phyloP scores from a whole-genome alignment of 2,113 vertebrate species.

The Pitta sordida region DNA sequence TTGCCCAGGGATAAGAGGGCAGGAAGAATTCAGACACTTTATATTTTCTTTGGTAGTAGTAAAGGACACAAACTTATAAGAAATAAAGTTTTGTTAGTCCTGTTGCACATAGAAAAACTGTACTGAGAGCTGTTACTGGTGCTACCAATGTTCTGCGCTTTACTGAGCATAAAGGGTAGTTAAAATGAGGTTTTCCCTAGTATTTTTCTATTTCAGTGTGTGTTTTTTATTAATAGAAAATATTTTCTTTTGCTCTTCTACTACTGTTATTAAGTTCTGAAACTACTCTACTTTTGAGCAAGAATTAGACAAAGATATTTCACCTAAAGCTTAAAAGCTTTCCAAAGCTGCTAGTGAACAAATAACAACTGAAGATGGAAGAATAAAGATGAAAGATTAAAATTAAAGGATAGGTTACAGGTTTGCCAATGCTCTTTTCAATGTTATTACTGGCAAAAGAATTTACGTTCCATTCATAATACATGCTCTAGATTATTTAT shows the following conservation, averaged over 20 bases:
- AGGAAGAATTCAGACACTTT: background rate
- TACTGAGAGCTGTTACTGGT: background rate
- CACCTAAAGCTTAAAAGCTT: background rate
- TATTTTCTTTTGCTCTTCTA: background rate
- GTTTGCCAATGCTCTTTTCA: background rate
- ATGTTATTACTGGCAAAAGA: background rate
- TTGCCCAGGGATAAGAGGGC: background rate
- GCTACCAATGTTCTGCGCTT: background rate
- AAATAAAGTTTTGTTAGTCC: background rate
- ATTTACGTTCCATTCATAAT: background rate
- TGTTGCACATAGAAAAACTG: background rate
- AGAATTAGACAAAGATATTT: background rate
- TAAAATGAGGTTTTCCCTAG: background rate
- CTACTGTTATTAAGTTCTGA: background rate
- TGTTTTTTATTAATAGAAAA: background rate
- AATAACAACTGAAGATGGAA: background rate
- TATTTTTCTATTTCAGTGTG: background rate
- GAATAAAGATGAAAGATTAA: background rate
- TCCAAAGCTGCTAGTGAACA: background rate
- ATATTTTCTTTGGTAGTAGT: background rate
- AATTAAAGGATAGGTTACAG: background rate
- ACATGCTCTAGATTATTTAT: background rate
- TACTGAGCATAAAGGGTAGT: background rate
- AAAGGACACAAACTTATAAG: background rate
- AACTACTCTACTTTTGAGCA: background rate